Percentiles rank a stretch among this genome's conserved stretches.
Evolutionary conservation across 2,797 vertebrate species (phyloP).

Genomic region (Nannoperca australis): DNA sequence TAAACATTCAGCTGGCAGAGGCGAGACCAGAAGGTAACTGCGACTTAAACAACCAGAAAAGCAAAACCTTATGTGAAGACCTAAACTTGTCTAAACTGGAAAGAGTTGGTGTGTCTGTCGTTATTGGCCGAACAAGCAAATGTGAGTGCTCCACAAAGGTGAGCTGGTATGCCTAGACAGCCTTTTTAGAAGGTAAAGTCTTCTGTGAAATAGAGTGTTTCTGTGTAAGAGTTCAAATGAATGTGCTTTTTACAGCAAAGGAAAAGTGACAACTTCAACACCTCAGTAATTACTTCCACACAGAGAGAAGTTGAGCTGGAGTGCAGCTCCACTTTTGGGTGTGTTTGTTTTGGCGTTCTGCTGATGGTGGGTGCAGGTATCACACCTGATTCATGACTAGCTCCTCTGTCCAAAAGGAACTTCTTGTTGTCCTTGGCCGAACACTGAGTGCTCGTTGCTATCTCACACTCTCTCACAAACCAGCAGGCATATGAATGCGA

Average conservation of each 20-base stretch:
- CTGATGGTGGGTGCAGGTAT: conserved; percentile 79
- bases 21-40: neutral
- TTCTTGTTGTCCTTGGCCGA: conserved; percentile 82
- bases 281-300: conserved; percentile 79
- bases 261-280: conserved; percentile 81
- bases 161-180: neutral
- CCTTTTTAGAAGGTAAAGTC: neutral
- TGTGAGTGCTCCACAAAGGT: conserved; percentile 4
- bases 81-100: neutral
- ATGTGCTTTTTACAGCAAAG: conserved; percentile 65
- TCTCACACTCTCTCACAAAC: conserved; percentile 59
- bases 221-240: conserved; percentile 54
- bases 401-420: conserved; percentile 79
- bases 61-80: conserved; percentile 21
- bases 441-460: conserved; percentile 60
- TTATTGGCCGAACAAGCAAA: conserved; percentile 12
- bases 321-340: conserved; percentile 51
- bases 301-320: conserved; percentile 55
- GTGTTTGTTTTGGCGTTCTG: conserved; percentile 83
- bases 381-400: conserved; percentile 87
- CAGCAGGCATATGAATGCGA: conserved; percentile 19
- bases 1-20: conserved; percentile 10
- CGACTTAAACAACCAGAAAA: neutral
- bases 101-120: conserved; percentile 6
- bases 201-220: conserved; percentile 36